phyloP scores from a whole-genome alignment of 2,888 invertebrate species.

The Acrocera orbiculus region DNA sequence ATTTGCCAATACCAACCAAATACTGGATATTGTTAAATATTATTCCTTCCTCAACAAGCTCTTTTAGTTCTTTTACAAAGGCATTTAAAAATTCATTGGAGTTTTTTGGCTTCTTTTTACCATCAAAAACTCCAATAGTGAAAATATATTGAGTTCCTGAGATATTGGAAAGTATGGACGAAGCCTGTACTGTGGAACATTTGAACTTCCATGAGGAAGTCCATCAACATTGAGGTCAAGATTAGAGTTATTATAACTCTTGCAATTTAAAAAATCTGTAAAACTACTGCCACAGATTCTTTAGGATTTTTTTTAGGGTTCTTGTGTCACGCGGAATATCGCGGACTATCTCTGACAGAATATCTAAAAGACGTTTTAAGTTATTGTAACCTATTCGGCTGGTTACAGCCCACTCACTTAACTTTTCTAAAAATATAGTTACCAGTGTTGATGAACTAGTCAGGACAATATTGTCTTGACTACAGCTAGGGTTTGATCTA shows the following conservation, averaged over 20 bases:
- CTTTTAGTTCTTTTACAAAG: background rate
- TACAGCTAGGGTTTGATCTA: no score
- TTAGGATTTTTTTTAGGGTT: background rate
- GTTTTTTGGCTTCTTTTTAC: slow-evolving; percentile 5
- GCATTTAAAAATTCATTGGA: slow-evolving; percentile 7
- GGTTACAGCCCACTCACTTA: no score
- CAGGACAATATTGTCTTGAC: no score
- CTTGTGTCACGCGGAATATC: background rate
- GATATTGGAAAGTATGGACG: slow-evolving; percentile 9
- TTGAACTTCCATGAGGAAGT: slow-evolving; percentile 6
- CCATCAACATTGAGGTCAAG: slow-evolving; percentile 8
- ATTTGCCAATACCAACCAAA: slow-evolving; percentile 6
- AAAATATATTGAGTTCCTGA: slow-evolving; percentile 1
- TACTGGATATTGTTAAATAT: slow-evolving; percentile 5
- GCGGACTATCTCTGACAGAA: background rate
- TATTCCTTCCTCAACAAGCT: slow-evolving; percentile 3
- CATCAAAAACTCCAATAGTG: slow-evolving; percentile 2
- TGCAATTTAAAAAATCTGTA: background rate
- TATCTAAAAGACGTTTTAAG: no score
- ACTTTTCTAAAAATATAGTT: no score
- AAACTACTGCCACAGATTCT: background rate
- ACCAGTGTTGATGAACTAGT: no score
- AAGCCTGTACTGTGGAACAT: slow-evolving; percentile 7
- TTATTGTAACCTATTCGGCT: no score
- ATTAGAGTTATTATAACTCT: background rate